Conservation (phyloP, 2,113 vertebrate species). For the Menidia beryllina region DNA sequence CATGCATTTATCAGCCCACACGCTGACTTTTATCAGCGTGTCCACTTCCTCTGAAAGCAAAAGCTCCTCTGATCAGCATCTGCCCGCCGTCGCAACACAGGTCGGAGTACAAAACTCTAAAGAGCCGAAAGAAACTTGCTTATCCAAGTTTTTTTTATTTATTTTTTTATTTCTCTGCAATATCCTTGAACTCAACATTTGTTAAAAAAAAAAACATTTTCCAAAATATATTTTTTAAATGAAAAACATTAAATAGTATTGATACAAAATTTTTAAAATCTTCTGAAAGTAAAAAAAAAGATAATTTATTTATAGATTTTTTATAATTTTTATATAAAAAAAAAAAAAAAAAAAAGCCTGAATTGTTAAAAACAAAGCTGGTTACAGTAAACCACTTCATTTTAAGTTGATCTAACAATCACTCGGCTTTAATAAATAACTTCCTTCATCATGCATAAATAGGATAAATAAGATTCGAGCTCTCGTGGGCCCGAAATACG, state of each 20-base stretch:
- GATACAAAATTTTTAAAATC: neutral
- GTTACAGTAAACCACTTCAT: neutral
- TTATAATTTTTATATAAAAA: slow-evolving; percentile 1
- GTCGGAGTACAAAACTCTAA: neutral
- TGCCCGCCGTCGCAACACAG: neutral
- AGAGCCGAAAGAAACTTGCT: neutral
- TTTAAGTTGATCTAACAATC: neutral
- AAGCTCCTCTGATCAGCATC: neutral
- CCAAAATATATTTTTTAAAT: neutral
- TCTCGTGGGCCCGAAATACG: neutral
- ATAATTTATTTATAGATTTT: too few species aligned
- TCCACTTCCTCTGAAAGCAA: neutral
- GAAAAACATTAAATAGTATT: slow-evolving; percentile 4
- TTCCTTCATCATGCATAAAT: slow-evolving; percentile 52
- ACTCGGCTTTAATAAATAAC: neutral
- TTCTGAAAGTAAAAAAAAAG: neutral
- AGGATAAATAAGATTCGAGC: slow-evolving; percentile 49
- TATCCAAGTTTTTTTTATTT: neutral
- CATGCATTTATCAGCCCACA: too few species aligned
- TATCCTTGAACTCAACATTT: neutral
- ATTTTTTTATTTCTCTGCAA: slow-evolving; percentile 14
- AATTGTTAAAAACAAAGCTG: neutral
- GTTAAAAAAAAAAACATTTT: neutral
- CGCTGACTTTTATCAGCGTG: neutral
- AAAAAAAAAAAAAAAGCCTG: neutral